Evolutionary conservation across 2,113 vertebrate genomes (phyloP).

Genomic region (Nannobrachium achirus): DNA sequence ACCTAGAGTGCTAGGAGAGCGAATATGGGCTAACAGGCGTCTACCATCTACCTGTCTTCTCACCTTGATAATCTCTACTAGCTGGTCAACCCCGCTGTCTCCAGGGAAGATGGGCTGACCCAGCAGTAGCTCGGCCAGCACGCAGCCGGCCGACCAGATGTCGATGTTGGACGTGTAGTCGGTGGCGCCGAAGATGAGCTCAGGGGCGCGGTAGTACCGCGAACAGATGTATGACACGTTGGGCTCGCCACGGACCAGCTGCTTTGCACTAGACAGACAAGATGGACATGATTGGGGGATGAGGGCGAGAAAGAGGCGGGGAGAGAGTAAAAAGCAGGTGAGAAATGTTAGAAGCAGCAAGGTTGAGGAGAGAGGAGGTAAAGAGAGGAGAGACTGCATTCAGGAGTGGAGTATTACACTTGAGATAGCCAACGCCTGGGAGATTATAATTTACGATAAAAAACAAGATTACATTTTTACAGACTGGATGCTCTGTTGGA

Average conservation of each 20-base stretch:
- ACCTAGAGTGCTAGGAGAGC: too few relatives aligned
- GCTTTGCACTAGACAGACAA: slow-evolving; percentile 85
- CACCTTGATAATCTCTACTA: slow-evolving; percentile 96
- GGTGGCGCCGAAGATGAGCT: slow-evolving; percentile 94
- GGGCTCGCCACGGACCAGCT: slow-evolving; percentile 91
- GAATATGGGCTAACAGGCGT: too few relatives aligned
- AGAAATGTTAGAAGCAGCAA: background rate
- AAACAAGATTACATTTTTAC: too few relatives aligned
- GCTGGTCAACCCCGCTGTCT: slow-evolving; percentile 93
- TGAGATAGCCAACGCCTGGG: too few relatives aligned
- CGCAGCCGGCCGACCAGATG: slow-evolving; percentile 94
- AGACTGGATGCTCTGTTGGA: too few relatives aligned
- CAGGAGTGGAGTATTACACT: background rate
- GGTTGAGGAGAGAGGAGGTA: background rate
- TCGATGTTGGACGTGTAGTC: slow-evolving; percentile 95
- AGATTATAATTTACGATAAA: too few relatives aligned
- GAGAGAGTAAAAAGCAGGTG: background rate
- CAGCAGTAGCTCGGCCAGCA: slow-evolving; percentile 89
- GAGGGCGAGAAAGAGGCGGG: slow-evolving; percentile 3
- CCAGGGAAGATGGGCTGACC: slow-evolving; percentile 94
- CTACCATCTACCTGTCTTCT: background rate
- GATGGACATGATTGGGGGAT: slow-evolving; percentile 22
- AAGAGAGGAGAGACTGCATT: background rate
- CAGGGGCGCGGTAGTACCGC: slow-evolving; percentile 93
- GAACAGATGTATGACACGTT: slow-evolving; percentile 96